Percentiles rank a stretch among this genome's conserved stretches.
phyloP scores from a whole-genome alignment of 2,797 vertebrate genomes.

The Fratercula arctica region DNA sequence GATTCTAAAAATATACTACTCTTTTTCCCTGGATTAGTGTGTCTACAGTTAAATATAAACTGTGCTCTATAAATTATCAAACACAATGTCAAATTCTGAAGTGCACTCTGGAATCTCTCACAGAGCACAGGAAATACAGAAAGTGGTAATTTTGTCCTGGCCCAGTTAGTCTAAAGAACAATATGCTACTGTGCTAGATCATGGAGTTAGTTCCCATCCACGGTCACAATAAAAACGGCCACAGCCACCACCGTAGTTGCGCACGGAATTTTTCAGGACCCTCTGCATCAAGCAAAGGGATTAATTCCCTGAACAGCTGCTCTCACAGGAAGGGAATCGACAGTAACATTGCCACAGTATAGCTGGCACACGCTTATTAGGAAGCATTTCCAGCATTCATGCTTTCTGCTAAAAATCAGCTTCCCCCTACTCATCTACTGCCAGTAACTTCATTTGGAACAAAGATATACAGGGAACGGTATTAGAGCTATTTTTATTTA shows the following conservation, averaged over 20 bases:
- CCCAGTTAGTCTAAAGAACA: conserved; percentile 53
- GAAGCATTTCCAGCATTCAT: conserved; percentile 48
- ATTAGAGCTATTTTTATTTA: conserved; percentile 61
- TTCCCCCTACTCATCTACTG: conserved; percentile 63
- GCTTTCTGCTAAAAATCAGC: conserved; percentile 60
- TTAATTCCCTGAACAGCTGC: conserved; percentile 57
- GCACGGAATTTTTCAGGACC: not conserved
- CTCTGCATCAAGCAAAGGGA: not conserved
- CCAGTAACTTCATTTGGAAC: conserved; percentile 58
- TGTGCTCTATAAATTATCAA: conserved; percentile 66
- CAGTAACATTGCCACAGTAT: conserved; percentile 39
- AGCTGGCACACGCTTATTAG: conserved; percentile 40
- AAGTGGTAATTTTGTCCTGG: conserved; percentile 48
- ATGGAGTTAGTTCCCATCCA: not conserved
- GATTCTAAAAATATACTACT: conserved; percentile 61
- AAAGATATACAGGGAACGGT: not conserved
- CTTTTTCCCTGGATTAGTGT: conserved; percentile 49
- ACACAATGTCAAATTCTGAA: conserved; percentile 63
- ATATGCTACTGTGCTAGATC: conserved; percentile 3
- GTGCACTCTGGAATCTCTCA: conserved; percentile 37
- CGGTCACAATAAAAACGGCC: not conserved
- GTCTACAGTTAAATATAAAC: conserved; percentile 70
- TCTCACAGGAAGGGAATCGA: conserved; percentile 48
- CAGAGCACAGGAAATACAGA: conserved; percentile 16
- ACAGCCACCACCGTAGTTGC: not conserved